Evolutionary conservation across 2,797 vertebrate species (phyloP).

Genomic region (Hozukius guyotensis): DNA sequence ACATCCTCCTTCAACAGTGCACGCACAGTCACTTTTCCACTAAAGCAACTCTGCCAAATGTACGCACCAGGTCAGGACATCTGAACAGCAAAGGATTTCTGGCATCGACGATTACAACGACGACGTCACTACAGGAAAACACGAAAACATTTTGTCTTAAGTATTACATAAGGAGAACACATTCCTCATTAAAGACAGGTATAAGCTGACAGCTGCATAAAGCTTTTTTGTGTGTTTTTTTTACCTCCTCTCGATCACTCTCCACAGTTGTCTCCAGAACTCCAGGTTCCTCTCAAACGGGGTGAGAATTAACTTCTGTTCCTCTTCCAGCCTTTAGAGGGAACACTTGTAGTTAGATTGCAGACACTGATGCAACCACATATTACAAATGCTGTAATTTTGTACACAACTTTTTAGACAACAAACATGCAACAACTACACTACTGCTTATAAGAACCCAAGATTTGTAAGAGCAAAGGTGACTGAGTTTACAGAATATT

Average conservation of each 20-base stretch:
- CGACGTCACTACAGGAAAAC: slow-evolving; percentile 86
- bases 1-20: not conserved
- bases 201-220: not conserved
- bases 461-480: not conserved
- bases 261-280: slow-evolving; percentile 98
- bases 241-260: slow-evolving; percentile 97
- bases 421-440: not conserved
- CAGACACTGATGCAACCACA: not conserved
- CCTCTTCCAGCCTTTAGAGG: slow-evolving; percentile 90
- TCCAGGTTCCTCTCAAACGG: slow-evolving; percentile 98
- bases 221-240: not conserved
- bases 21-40: not conserved
- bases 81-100: slow-evolving; percentile 95
- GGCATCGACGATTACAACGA: slow-evolving; percentile 96
- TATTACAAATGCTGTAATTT: not conserved
- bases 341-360: not conserved
- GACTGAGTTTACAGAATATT: not conserved
- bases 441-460: not conserved
- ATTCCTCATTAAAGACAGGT: not conserved
- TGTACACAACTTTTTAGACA: not conserved
- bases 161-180: not conserved
- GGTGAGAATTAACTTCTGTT: slow-evolving; percentile 93
- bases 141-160: not conserved
- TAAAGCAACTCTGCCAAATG: not conserved
- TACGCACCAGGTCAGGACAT: slow-evolving; percentile 93